A percentile compares a stretch with the other conserved stretches of the same genome.
phyloP scores from a whole-genome alignment of 2,797 vertebrate species.

The Kryptolebias ocellatus region DNA sequence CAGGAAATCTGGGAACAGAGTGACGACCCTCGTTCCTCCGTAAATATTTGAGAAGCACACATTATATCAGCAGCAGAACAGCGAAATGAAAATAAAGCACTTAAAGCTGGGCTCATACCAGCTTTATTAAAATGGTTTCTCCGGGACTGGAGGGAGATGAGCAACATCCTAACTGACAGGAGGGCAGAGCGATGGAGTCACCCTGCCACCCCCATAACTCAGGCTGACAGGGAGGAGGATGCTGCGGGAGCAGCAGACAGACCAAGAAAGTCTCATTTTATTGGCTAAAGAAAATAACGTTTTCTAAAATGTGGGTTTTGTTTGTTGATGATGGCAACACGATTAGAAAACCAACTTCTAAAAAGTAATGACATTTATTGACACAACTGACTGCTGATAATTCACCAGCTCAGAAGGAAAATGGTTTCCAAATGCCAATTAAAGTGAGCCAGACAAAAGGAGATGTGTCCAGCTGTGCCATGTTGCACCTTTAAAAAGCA shows the following conservation, averaged over 20 bases:
- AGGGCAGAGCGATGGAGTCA: conserved; percentile 31
- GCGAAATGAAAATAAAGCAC: conserved; percentile 72
- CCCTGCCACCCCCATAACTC: conserved; percentile 33
- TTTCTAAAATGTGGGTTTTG: background rate
- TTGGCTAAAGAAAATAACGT: background rate
- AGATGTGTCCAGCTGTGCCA: background rate
- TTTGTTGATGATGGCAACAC: background rate
- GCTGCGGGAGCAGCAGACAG: background rate
- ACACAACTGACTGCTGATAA: no score
- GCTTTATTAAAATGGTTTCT: conserved; percentile 72
- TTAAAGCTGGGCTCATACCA: conserved; percentile 58
- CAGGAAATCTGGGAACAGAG: conserved; percentile 24
- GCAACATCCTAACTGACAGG: conserved; percentile 32
- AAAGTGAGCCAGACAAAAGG: background rate
- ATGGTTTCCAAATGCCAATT: background rate
- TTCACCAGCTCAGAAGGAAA: background rate
- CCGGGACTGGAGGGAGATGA: conserved; percentile 36
- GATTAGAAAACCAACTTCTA: no score
- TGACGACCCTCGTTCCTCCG: conserved; percentile 43
- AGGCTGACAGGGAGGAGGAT: conserved; percentile 25
- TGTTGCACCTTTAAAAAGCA: background rate
- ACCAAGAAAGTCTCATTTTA: background rate
- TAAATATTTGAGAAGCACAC: conserved; percentile 73
- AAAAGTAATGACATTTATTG: no score
- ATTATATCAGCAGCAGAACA: conserved; percentile 48